These are phyloP conservation scores for Oreohelix idahoensis DNA, from an alignment of 1,140 invertebrate species.

Conservation along the genomic window DNA sequence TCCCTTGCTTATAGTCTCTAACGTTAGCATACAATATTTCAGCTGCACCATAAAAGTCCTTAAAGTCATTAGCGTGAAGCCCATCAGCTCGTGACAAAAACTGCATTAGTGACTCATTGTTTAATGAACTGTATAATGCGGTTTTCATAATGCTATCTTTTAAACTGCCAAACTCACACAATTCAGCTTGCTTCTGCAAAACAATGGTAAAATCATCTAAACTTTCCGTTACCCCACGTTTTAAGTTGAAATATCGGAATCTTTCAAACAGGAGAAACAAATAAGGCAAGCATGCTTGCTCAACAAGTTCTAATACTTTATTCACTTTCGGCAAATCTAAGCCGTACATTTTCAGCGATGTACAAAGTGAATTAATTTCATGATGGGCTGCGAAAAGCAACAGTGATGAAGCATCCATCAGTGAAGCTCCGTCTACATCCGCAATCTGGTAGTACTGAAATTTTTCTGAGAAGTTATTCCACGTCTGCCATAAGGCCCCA, in stretches of 20 bases:
- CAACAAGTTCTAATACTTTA: constrained; percentile 16
- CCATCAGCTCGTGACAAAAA: background rate
- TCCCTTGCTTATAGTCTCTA: background rate
- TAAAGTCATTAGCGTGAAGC: background rate
- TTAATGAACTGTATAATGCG: background rate
- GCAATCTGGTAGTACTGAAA: constrained; percentile 8
- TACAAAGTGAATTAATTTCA: background rate
- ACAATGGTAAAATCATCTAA: constrained; percentile 3
- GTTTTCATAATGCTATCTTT: constrained; percentile 16
- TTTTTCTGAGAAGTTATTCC: constrained; percentile 12
- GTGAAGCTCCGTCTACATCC: background rate
- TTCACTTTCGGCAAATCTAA: constrained; percentile 7
- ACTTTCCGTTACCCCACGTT: background rate
- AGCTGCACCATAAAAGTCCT: background rate
- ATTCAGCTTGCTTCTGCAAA: background rate
- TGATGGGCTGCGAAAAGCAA: constrained; percentile 25
- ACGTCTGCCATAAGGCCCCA: constrained; percentile 1
- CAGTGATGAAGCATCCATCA: background rate
- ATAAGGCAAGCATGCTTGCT: constrained; percentile 18
- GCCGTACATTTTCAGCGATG: background rate
- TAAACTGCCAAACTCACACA: constrained; percentile 26
- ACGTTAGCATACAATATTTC: background rate
- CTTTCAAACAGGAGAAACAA: constrained; percentile 31
- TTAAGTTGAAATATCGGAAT: constrained; percentile 14
- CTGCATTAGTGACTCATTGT: background rate